Conservation (phyloP, 2,888 invertebrate genomes). For the Eilema caniola region DNA sequence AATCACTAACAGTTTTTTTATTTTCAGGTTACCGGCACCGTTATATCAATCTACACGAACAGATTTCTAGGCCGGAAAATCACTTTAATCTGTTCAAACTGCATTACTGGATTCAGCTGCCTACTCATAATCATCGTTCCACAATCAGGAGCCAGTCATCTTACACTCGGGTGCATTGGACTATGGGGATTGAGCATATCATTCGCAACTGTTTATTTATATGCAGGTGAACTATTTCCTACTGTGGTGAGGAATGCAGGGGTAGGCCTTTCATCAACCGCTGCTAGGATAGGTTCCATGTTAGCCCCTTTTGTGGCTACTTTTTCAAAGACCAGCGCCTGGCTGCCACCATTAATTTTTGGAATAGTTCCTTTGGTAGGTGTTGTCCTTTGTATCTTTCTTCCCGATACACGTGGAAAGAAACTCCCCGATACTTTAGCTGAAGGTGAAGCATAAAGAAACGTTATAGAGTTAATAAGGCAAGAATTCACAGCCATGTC, state of each 20-base stretch:
- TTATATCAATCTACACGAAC: constrained; percentile 89
- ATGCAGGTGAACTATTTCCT: constrained; percentile 95
- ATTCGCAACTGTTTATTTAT: constrained; percentile 95
- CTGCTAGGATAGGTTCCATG: constrained; percentile 95
- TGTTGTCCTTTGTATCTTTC: constrained; percentile 88
- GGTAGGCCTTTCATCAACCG: constrained; percentile 94
- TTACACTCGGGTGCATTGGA: constrained; percentile 90
- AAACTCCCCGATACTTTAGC: constrained; percentile 93
- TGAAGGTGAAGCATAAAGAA: constrained; percentile 89
- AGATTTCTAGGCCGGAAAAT: constrained; percentile 89
- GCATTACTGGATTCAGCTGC: constrained; percentile 89
- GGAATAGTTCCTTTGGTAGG: constrained; percentile 90
- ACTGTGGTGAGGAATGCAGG: constrained; percentile 96
- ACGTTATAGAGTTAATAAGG: not conserved
- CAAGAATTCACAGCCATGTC: not conserved
- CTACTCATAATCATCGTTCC: constrained; percentile 88
- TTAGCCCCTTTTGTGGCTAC: constrained; percentile 93
- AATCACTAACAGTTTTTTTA: constrained; percentile 2
- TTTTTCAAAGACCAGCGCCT: constrained; percentile 83
- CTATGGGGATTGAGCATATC: constrained; percentile 94
- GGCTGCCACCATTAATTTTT: constrained; percentile 91
- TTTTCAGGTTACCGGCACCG: constrained; percentile 86
- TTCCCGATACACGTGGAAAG: constrained; percentile 93
- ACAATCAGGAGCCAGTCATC: constrained; percentile 78
- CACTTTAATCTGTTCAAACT: constrained; percentile 89